A percentile compares a stretch with the other conserved stretches of the same genome.
phyloP scores from a whole-genome alignment of 2,888 invertebrate species.

The Linnaemya tessellans region DNA sequence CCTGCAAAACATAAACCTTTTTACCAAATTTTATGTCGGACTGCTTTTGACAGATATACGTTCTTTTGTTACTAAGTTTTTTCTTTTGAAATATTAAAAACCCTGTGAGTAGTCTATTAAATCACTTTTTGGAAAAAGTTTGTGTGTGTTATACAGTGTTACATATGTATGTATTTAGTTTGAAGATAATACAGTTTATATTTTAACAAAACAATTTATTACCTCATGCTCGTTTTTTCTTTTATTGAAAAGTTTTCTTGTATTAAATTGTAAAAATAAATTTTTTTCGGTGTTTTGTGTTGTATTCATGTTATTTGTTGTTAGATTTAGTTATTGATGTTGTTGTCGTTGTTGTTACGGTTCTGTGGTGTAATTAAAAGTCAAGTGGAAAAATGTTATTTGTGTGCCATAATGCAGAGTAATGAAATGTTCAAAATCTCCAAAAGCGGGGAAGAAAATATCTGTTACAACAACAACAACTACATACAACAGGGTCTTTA shows the following conservation, averaged over 20 bases:
- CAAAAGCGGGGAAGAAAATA: conserved; percentile 30
- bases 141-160: too few relatives aligned
- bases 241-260: background rate
- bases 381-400: conserved; percentile 78
- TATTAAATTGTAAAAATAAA: background rate
- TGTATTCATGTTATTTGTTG: background rate
- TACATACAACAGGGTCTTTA: conserved; percentile 6
- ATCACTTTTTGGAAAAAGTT: too few relatives aligned
- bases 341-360: conserved; percentile 8
- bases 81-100: too few relatives aligned
- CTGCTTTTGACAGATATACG: too few relatives aligned
- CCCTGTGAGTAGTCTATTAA: too few relatives aligned
- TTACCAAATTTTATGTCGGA: too few relatives aligned
- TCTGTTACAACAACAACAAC: conserved; percentile 15
- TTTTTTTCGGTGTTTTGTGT: background rate
- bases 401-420: conserved; percentile 72
- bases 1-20: too few relatives aligned
- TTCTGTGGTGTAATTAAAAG: conserved; percentile 67
- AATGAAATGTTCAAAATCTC: conserved; percentile 38
- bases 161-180: too few relatives aligned
- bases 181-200: conserved; percentile 26
- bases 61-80: too few relatives aligned
- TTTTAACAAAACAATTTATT: conserved; percentile 12
- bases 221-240: background rate
- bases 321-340: background rate